Percentiles rank a stretch among this genome's conserved stretches.
Evolutionary conservation across 1,140 invertebrate species (phyloP).

Genomic region (Aphelinus certus): DNA sequence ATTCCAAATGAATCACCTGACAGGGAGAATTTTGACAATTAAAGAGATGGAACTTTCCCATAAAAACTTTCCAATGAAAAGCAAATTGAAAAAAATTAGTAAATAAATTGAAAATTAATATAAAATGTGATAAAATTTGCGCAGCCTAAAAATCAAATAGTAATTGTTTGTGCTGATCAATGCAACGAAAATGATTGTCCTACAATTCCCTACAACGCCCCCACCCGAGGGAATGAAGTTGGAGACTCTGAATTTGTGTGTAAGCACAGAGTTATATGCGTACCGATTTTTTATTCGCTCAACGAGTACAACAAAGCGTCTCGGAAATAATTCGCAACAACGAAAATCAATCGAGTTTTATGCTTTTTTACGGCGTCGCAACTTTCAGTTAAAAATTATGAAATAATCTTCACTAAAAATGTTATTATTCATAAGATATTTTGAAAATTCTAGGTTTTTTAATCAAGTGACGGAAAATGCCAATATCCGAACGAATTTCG

Average conservation of each 20-base stretch:
- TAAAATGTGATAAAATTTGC: background rate
- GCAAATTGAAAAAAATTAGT: too few species aligned
- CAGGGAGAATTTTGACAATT: too few species aligned
- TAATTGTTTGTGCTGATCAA: constrained; percentile 31
- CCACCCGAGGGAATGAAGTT: constrained; percentile 30
- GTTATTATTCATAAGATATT: too few species aligned
- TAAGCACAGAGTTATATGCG: constrained; percentile 24
- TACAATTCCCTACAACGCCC: constrained; percentile 39
- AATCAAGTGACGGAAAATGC: constrained; percentile 17
- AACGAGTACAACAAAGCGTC: constrained; percentile 26
- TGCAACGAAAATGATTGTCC: constrained; percentile 41
- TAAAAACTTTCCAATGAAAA: too few species aligned
- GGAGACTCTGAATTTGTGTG: constrained; percentile 33
- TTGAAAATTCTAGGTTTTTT: background rate
- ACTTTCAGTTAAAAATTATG: too few species aligned
- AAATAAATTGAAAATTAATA: too few species aligned
- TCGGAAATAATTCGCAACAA: constrained; percentile 18
- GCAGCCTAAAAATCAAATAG: background rate
- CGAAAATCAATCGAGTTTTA: background rate
- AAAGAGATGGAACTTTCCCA: too few species aligned
- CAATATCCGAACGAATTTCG: constrained; percentile 17
- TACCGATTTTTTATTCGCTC: constrained; percentile 14
- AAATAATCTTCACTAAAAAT: too few species aligned
- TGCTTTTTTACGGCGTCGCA: too few species aligned
- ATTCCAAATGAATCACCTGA: too few species aligned